phyloP scores from a whole-genome alignment of 2,888 invertebrate species.

The Phaedon cochleariae region DNA sequence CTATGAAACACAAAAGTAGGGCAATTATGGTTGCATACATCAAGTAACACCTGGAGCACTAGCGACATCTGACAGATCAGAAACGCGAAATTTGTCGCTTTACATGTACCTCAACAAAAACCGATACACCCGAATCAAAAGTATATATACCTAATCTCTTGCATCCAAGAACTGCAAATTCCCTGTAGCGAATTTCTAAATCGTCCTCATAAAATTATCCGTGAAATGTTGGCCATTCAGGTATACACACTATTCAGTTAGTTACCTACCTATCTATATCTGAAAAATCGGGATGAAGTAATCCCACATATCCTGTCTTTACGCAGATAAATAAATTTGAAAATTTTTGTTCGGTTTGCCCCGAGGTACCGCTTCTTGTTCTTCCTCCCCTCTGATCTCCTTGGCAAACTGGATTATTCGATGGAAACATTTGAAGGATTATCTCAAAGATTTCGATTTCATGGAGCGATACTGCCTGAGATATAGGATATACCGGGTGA shows the following conservation, averaged over 20 bases:
- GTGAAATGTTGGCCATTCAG: slow-evolving; percentile 22
- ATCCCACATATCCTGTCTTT: slow-evolving; percentile 44
- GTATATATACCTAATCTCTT: too few species aligned
- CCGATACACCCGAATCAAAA: too few species aligned
- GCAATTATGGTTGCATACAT: too few species aligned
- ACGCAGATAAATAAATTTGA: slow-evolving; percentile 42
- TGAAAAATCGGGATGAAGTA: slow-evolving; percentile 37
- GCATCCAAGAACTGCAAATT: slow-evolving; percentile 8
- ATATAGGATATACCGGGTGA: too few species aligned
- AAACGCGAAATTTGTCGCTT: too few species aligned
- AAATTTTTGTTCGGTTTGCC: slow-evolving; percentile 30
- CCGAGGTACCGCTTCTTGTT: slow-evolving; percentile 37
- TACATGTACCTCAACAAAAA: too few species aligned
- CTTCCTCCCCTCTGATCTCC: slow-evolving; percentile 31
- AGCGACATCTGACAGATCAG: too few species aligned
- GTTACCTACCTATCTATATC: too few species aligned
- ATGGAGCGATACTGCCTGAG: too few species aligned
- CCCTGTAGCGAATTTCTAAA: slow-evolving; percentile 17
- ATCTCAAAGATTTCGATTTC: not conserved
- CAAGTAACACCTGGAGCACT: too few species aligned
- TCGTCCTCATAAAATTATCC: slow-evolving; percentile 23
- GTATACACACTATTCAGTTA: too few species aligned
- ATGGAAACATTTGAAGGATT: slow-evolving; percentile 13
- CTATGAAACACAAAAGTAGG: too few species aligned
- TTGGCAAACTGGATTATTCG: slow-evolving; percentile 44